These are phyloP conservation scores for Ctenomys sociabilis DNA, from an alignment of 2,113 vertebrate genomes.

Conservation along the genomic window DNA sequence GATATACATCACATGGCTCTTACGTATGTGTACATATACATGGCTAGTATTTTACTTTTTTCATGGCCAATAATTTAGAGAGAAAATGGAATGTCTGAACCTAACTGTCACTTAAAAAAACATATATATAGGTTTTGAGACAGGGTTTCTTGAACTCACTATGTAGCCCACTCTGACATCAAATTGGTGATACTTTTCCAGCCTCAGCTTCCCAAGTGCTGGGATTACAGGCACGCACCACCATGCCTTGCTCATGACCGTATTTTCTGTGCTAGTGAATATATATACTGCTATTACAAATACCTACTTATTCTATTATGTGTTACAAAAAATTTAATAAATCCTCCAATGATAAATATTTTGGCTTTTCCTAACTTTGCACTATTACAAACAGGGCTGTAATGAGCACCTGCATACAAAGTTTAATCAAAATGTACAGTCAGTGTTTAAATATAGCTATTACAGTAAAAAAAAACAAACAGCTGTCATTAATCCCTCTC, in stretches of 20 bases:
- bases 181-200: background rate
- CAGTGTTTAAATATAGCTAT: background rate
- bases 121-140: background rate
- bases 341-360: constrained; percentile 36
- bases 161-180: background rate
- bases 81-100: background rate
- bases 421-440: background rate
- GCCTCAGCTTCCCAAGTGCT: background rate
- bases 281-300: background rate
- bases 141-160: background rate
- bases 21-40: background rate
- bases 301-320: background rate
- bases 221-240: background rate
- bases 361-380: constrained; percentile 5
- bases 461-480: background rate
- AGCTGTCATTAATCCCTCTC: background rate
- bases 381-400: background rate
- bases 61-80: too few relatives aligned
- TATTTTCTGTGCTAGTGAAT: background rate
- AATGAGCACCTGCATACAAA: background rate
- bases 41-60: background rate
- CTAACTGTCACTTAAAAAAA: background rate
- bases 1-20: background rate
- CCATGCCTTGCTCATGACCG: background rate
- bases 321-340: constrained; percentile 26